Conservation (phyloP, 2,797 vertebrate species). For the Gambusia yucatana region DNA sequence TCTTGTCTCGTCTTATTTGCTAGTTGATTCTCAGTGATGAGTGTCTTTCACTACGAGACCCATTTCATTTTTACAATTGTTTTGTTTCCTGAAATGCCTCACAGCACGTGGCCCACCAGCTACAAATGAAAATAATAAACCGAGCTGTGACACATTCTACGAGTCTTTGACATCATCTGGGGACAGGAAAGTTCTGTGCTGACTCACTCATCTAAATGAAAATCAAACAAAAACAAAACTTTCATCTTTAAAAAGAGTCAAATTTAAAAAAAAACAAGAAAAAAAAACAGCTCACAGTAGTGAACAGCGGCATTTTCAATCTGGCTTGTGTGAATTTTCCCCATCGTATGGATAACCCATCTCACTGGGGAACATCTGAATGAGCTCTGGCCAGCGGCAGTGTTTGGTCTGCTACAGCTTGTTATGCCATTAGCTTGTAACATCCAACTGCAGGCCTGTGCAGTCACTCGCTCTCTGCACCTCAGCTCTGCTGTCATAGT, state of each 20-base stretch:
- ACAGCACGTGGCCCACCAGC: neutral
- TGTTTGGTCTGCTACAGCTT: conserved; percentile 56
- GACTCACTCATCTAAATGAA: neutral
- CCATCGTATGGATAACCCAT: conserved; percentile 7
- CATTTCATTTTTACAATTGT: conserved; percentile 3
- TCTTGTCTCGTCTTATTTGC: neutral
- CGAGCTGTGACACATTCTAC: neutral
- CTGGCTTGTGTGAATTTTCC: neutral
- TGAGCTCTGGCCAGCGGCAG: conserved; percentile 30
- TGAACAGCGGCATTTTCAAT: neutral
- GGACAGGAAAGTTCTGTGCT: conserved; percentile 1
- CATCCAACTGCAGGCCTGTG: conserved; percentile 52
- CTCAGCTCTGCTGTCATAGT: conserved; percentile 52
- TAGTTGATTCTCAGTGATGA: neutral
- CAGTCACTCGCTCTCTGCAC: conserved; percentile 35
- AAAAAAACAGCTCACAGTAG: neutral
- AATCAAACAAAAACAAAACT: neutral
- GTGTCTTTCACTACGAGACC: neutral
- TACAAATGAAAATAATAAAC: conserved; percentile 29
- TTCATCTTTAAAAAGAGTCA: neutral
- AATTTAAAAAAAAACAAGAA: neutral
- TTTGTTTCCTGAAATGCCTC: conserved; percentile 16
- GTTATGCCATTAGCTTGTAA: conserved; percentile 68
- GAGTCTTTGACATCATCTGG: neutral
- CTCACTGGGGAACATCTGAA: conserved; percentile 18